These are phyloP conservation scores for Zootermopsis nevadensis DNA, from an alignment of 2,888 invertebrate genomes.

Conservation along the genomic window DNA sequence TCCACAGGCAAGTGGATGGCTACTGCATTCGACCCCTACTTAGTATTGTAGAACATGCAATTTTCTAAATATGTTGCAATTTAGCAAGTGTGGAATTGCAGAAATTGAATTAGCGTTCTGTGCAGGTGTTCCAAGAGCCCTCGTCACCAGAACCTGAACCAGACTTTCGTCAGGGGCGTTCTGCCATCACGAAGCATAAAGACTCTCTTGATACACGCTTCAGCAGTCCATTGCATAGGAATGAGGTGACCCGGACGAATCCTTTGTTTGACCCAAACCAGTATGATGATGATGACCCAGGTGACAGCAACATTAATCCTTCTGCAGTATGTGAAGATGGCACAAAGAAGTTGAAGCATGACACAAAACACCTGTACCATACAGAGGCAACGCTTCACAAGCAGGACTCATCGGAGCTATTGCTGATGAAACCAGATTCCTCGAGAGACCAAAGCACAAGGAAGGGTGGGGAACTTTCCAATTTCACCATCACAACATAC, in stretches of 20 bases:
- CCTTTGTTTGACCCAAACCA: constrained; percentile 29
- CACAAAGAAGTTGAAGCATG: constrained; percentile 57
- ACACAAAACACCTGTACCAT: constrained; percentile 58
- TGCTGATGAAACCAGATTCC: too few relatives aligned
- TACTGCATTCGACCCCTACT: too few relatives aligned
- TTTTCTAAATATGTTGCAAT: too few relatives aligned
- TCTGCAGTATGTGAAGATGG: not conserved
- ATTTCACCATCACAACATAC: constrained; percentile 57
- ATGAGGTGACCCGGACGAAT: constrained; percentile 9
- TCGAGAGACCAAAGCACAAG: not conserved
- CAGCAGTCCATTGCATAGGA: not conserved
- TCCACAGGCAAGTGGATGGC: too few relatives aligned
- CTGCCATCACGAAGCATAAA: not conserved
- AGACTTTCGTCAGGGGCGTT: not conserved
- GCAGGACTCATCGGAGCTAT: constrained; percentile 53
- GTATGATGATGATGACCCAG: not conserved
- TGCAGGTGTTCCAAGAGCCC: not conserved
- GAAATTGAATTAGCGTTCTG: not conserved
- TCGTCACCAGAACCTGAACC: not conserved
- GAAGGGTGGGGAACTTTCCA: constrained; percentile 52
- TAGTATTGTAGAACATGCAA: too few relatives aligned
- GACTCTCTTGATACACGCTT: not conserved
- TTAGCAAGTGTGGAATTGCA: not conserved
- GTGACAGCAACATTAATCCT: not conserved
- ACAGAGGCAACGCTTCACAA: not conserved